Conservation (phyloP, 2,888 invertebrate species). For the Eilema caniola region DNA sequence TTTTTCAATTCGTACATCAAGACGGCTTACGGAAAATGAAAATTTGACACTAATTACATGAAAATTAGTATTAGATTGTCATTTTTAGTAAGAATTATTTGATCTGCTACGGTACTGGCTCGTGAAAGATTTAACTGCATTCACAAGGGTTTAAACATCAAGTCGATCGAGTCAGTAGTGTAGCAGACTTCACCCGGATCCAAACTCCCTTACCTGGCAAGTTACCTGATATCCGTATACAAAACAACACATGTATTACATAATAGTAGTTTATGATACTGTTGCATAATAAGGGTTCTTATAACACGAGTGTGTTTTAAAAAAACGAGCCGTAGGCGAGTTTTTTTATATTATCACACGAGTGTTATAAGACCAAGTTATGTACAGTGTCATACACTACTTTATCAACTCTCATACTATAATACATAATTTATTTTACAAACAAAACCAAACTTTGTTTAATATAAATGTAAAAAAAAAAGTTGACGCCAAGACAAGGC, state of each 20-base stretch:
- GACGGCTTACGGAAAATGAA: conserved; percentile 43
- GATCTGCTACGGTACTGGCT: conserved; percentile 24
- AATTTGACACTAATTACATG: conserved; percentile 42
- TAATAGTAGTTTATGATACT: too few relatives aligned
- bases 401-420: too few relatives aligned
- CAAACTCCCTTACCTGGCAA: conserved; percentile 34
- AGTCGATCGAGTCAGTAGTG: conserved; percentile 28
- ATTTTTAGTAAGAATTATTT: conserved; percentile 40
- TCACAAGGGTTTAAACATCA: not conserved
- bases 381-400: too few relatives aligned
- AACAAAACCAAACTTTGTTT: too few relatives aligned
- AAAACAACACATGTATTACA: conserved; percentile 20
- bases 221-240: conserved; percentile 27
- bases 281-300: too few relatives aligned
- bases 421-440: too few relatives aligned
- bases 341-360: too few relatives aligned
- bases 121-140: not conserved
- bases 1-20: conserved; percentile 54
- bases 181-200: conserved; percentile 31
- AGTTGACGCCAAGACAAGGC: too few relatives aligned
- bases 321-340: too few relatives aligned
- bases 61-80: conserved; percentile 42
- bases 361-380: too few relatives aligned
- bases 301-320: too few relatives aligned
- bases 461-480: too few relatives aligned